phyloP scores from a whole-genome alignment of 2,888 invertebrate genomes.

The Caenorhabditis doughertyi region DNA sequence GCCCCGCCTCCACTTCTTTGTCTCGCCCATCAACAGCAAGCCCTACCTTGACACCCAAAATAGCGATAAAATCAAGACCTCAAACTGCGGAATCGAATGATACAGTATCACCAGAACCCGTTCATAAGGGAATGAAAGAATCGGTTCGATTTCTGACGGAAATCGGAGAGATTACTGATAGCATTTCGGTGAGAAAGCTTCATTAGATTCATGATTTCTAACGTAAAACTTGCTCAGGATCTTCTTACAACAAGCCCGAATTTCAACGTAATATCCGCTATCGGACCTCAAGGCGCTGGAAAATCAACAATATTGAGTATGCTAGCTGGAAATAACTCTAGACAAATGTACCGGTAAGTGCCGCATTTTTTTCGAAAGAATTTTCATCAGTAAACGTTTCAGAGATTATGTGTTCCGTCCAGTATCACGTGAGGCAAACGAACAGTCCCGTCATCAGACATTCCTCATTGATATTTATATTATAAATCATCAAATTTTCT shows the following conservation, averaged over 20 bases:
- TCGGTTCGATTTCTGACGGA: slow-evolving; percentile 42
- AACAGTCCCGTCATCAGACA: slow-evolving; percentile 89
- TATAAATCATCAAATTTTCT: slow-evolving; percentile 89
- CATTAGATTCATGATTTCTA: not conserved
- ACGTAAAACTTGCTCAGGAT: slow-evolving; percentile 38
- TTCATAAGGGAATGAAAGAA: slow-evolving; percentile 35
- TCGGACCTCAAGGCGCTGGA: slow-evolving; percentile 91
- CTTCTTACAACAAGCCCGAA: slow-evolving; percentile 84
- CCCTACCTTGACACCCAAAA: not conserved
- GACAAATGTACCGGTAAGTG: slow-evolving; percentile 82
- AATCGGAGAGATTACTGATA: slow-evolving; percentile 37
- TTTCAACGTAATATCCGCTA: slow-evolving; percentile 90
- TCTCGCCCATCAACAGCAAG: not conserved
- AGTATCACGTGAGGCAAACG: slow-evolving; percentile 84
- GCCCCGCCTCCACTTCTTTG: not conserved
- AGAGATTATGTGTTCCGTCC: slow-evolving; percentile 82
- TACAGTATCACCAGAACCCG: not conserved
- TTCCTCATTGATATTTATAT: slow-evolving; percentile 88
- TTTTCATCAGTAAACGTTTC: slow-evolving; percentile 45
- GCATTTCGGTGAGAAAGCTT: slow-evolving; percentile 8
- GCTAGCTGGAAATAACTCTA: slow-evolving; percentile 86
- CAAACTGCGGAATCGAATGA: not conserved
- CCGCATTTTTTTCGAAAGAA: not conserved
- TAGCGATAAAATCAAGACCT: slow-evolving; percentile 5
- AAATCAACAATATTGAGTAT: slow-evolving; percentile 94